Conservation (phyloP, 1,140 invertebrate genomes). For the Calliphora vicina region DNA sequence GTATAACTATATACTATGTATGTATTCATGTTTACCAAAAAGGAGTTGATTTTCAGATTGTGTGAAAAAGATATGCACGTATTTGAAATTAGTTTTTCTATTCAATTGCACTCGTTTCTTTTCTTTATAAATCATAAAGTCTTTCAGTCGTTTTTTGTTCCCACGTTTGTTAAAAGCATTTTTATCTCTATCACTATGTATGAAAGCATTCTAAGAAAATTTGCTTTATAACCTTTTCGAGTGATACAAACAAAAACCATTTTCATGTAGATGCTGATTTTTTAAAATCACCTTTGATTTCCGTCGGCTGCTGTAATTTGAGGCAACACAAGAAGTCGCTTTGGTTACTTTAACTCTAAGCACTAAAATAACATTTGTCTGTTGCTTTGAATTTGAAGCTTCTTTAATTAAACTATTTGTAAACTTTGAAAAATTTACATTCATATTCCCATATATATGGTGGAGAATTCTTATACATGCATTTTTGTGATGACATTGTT, state of each 20-base stretch:
- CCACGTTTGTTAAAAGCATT: not conserved
- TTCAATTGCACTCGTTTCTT: not conserved
- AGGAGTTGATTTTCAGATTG: slow-evolving; percentile 4
- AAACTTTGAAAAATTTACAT: not conserved
- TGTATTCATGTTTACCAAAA: not conserved
- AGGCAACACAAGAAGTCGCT: not conserved
- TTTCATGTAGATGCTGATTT: not conserved
- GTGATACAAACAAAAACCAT: not conserved
- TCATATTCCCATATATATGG: not conserved
- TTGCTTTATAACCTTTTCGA: not conserved
- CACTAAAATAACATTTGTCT: too few species aligned
- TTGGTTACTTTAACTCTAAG: not conserved
- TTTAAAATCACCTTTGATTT: not conserved
- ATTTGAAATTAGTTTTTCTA: not conserved
- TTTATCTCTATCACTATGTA: not conserved
- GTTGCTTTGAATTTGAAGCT: too few species aligned
- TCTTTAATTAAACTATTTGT: not conserved
- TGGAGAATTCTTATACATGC: not conserved
- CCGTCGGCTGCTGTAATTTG: not conserved
- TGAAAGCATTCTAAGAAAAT: not conserved
- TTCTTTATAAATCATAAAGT: not conserved
- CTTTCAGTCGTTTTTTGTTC: not conserved
- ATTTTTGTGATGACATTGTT: not conserved
- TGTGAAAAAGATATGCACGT: slow-evolving; percentile 4
- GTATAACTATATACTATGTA: not conserved